Evolutionary conservation across 2,888 invertebrate species (phyloP).

Genomic region (Chouioia cunea): DNA sequence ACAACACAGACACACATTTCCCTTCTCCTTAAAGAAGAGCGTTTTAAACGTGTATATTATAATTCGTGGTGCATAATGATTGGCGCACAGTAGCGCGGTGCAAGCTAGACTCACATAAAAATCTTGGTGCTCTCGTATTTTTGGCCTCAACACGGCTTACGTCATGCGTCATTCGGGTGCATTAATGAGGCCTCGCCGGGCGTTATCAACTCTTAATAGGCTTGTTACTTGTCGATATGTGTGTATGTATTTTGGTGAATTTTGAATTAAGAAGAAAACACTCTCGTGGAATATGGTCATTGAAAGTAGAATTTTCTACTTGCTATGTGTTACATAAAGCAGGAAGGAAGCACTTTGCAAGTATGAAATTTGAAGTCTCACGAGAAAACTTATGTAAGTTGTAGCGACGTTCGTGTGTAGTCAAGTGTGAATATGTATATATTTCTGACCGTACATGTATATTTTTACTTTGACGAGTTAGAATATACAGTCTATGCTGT

Average conservation of each 20-base stretch:
- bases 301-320: too few species aligned
- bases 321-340: too few species aligned
- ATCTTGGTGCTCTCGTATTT: slow-evolving; percentile 25
- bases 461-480: slow-evolving; percentile 14
- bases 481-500: not conserved
- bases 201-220: not conserved
- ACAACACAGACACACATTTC: too few species aligned
- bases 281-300: too few species aligned
- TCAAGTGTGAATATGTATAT: not conserved
- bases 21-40: not conserved
- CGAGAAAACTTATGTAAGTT: not conserved
- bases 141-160: not conserved
- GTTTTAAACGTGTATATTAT: not conserved
- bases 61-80: slow-evolving; percentile 32
- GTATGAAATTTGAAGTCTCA: not conserved
- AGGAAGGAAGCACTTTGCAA: too few species aligned
- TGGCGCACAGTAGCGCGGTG: slow-evolving; percentile 11
- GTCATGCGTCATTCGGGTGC: slow-evolving; percentile 44
- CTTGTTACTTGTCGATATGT: too few species aligned
- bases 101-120: slow-evolving; percentile 16
- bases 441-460: slow-evolving; percentile 12
- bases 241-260: too few species aligned
- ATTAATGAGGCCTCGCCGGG: slow-evolving; percentile 42
- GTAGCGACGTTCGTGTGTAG: not conserved
- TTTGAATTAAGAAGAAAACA: too few species aligned